These are phyloP conservation scores for Nycticryphes semicollaris DNA, from an alignment of 2,113 vertebrate species.

Conservation along the genomic window DNA sequence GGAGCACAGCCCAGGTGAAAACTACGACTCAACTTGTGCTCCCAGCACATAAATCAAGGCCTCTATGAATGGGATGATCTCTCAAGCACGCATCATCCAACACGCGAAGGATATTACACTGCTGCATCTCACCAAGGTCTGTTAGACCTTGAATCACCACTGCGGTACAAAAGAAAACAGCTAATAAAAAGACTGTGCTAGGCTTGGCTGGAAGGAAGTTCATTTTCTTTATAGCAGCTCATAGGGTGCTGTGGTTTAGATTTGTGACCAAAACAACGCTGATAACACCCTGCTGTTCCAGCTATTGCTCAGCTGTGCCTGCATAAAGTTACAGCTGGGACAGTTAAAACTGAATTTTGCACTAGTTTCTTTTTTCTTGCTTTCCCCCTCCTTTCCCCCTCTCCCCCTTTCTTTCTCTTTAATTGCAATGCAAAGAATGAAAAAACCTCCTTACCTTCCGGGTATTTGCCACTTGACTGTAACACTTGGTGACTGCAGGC, in stretches of 20 bases:
- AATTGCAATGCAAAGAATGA: neutral
- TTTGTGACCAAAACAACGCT: neutral
- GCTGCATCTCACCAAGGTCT: neutral
- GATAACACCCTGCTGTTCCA: neutral
- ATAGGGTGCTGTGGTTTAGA: neutral
- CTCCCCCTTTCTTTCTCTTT: neutral
- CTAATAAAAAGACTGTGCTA: neutral
- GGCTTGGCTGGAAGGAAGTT: neutral
- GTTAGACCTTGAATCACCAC: neutral
- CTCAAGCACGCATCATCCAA: neutral
- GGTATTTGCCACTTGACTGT: constrained; percentile 72
- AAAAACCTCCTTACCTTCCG: constrained; percentile 75
- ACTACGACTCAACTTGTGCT: neutral
- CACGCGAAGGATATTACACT: neutral
- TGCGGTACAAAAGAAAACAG: neutral
- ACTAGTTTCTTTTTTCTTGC: neutral
- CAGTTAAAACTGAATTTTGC: neutral
- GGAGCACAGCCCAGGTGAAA: neutral
- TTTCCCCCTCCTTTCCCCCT: no score
- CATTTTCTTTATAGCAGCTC: neutral
- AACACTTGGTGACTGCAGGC: constrained; percentile 82
- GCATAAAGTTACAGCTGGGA: neutral
- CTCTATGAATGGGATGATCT: neutral
- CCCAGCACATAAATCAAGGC: neutral
- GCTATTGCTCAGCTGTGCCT: neutral